phyloP scores from a whole-genome alignment of 2,113 vertebrate genomes.

The Plecturocebus donacophilus region DNA sequence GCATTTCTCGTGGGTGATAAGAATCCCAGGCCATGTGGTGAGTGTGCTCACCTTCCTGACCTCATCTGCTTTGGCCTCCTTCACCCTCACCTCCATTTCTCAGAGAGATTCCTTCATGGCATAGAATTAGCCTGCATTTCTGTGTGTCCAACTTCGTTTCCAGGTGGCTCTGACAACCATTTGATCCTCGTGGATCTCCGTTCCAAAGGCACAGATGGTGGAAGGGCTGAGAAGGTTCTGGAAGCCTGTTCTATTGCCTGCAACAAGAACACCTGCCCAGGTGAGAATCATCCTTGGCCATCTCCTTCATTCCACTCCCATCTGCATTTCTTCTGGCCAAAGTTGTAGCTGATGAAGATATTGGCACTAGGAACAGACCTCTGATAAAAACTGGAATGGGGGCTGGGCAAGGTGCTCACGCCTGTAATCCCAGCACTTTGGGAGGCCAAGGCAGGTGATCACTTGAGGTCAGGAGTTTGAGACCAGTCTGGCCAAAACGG shows the following conservation, averaged over 20 bases:
- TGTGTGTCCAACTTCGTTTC: conserved; percentile 21
- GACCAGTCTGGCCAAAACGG: not conserved
- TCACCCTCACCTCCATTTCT: not conserved
- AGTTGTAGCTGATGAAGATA: not conserved
- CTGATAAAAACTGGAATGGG: too few relatives aligned
- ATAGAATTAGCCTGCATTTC: not conserved
- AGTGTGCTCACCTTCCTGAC: not conserved
- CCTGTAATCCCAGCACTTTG: not conserved
- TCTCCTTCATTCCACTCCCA: not conserved
- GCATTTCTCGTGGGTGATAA: not conserved
- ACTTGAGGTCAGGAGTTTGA: not conserved
- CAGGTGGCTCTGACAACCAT: conserved; percentile 98
- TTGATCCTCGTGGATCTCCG: conserved; percentile 95
- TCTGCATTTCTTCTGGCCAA: not conserved
- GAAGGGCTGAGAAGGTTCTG: conserved; percentile 95
- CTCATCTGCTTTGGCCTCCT: not conserved
- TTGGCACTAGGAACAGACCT: not conserved
- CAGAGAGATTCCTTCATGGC: not conserved
- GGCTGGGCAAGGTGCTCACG: not conserved
- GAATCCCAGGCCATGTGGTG: not conserved
- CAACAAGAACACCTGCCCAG: conserved; percentile 99
- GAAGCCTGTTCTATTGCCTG: conserved; percentile 96
- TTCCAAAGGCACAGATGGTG: conserved; percentile 92
- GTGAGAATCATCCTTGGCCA: conserved; percentile 79
- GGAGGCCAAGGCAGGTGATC: not conserved